Conservation (phyloP, 2,113 vertebrate genomes). For the Limanda limanda region DNA sequence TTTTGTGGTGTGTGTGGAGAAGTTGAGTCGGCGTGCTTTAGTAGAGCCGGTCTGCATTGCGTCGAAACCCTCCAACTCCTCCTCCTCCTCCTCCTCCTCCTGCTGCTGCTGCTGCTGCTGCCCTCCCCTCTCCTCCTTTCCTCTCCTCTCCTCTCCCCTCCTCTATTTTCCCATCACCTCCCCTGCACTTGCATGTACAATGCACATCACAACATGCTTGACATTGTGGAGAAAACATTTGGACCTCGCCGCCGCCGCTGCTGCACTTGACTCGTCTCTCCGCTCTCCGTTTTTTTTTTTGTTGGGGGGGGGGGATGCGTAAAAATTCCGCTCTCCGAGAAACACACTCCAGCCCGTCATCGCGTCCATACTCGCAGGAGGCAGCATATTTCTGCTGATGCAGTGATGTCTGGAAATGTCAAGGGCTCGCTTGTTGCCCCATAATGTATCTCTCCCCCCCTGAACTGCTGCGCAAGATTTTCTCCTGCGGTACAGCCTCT, state of each 20-base stretch:
- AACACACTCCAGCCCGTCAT: constrained; percentile 75
- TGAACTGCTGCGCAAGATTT: constrained; percentile 76
- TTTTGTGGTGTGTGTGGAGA: constrained; percentile 75
- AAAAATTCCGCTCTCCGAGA: constrained; percentile 24
- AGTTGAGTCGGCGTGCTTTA: constrained; percentile 80
- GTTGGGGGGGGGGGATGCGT: neutral
- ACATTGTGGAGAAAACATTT: constrained; percentile 68
- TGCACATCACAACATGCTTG: constrained; percentile 72
- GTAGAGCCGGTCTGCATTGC: constrained; percentile 85
- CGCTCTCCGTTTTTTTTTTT: constrained; percentile 25
- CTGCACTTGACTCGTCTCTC: constrained; percentile 30
- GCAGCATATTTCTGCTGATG: constrained; percentile 92
- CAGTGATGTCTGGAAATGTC: constrained; percentile 93
- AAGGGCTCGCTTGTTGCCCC: constrained; percentile 83
- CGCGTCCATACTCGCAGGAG: constrained; percentile 73
- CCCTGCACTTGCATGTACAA: constrained; percentile 74
- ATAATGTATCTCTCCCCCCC: constrained; percentile 81
- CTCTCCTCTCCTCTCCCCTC: constrained; percentile 27
- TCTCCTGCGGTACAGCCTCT: constrained; percentile 65
- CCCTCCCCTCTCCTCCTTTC: constrained; percentile 6
- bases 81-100: constrained; percentile 54
- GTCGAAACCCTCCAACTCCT: constrained; percentile 83
- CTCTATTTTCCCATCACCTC: constrained; percentile 41
- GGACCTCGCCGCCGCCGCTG: constrained; percentile 62
- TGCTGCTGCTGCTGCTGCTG: constrained; percentile 46